A percentile compares a stretch with the other conserved stretches of the same genome.
Conservation (phyloP, 2,797 vertebrate species). For the Chromis chromis region DNA sequence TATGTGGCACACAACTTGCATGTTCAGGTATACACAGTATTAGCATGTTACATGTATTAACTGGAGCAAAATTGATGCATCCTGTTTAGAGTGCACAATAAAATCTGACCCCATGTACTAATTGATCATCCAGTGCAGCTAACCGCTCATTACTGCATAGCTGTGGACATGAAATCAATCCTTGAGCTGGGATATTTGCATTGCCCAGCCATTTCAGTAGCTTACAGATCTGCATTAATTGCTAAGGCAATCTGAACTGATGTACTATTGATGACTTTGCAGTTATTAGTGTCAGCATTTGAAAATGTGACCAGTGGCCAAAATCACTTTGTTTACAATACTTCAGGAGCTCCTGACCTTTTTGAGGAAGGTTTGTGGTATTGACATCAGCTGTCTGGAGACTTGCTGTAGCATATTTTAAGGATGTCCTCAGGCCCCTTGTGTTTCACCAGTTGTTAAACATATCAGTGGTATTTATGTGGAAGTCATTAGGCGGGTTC, state of each 20-base stretch:
- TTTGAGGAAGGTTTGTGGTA: conserved; percentile 5
- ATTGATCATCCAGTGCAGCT: conserved; percentile 45
- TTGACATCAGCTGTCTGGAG: not conserved
- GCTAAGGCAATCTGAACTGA: conserved; percentile 44
- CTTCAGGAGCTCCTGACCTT: conserved; percentile 13
- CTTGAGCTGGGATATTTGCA: conserved; percentile 52
- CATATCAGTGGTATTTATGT: not conserved
- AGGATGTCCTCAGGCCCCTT: not conserved
- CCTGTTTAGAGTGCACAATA: conserved; percentile 16
- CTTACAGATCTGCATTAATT: conserved; percentile 49
- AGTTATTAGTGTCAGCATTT: conserved; percentile 49
- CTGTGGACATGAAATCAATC: conserved; percentile 68
- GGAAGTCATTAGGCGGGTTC: not conserved
- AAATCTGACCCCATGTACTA: conserved; percentile 25
- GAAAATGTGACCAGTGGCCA: conserved; percentile 5
- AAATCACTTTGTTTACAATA: conserved; percentile 17
- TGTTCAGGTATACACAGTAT: not conserved
- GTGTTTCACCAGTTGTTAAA: not conserved
- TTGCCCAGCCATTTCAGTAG: conserved; percentile 43
- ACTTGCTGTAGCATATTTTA: not conserved
- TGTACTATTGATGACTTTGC: conserved; percentile 63
- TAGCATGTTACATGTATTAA: conserved; percentile 6
- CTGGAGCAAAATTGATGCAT: conserved; percentile 14
- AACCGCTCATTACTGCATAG: conserved; percentile 50
- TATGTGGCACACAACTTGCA: not conserved